phyloP scores from a whole-genome alignment of 2,113 vertebrate genomes.

The Lasiurus cinereus region DNA sequence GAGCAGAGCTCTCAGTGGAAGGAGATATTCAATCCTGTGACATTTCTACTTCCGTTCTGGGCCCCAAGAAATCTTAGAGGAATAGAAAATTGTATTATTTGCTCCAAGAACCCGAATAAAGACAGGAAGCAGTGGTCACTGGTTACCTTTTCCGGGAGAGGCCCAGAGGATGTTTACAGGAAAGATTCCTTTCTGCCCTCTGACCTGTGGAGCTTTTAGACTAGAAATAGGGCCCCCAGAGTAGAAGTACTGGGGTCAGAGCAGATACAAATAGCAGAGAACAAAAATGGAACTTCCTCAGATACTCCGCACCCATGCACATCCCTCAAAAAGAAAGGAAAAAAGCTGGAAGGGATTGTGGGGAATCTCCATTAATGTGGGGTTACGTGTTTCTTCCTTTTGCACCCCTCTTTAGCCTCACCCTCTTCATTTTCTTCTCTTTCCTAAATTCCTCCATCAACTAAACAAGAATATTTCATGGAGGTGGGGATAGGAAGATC shows the following conservation, averaged over 20 bases:
- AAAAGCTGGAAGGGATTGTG: fast-evolving
- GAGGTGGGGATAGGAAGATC: background rate
- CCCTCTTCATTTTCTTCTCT: background rate
- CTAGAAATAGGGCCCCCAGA: slow-evolving; percentile 54
- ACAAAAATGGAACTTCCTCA: background rate
- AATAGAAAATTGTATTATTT: slow-evolving; percentile 65
- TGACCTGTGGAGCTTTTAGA: slow-evolving; percentile 60
- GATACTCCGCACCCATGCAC: background rate
- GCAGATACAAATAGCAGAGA: slow-evolving; percentile 45
- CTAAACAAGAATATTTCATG: slow-evolving; percentile 38
- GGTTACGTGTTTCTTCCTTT: background rate
- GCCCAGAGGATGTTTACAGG: slow-evolving; percentile 79
- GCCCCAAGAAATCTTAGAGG: slow-evolving; percentile 4
- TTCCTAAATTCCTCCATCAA: slow-evolving; percentile 47
- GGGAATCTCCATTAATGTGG: background rate
- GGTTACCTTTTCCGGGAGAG: slow-evolving; percentile 74
- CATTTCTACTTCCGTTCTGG: slow-evolving; percentile 45
- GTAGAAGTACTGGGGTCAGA: slow-evolving; percentile 4
- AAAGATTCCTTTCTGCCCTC: slow-evolving; percentile 74
- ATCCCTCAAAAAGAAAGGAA: background rate
- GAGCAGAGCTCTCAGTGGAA: background rate
- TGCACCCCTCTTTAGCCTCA: background rate
- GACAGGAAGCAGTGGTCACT: slow-evolving; percentile 69
- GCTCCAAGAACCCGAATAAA: slow-evolving; percentile 69
- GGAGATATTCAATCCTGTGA: slow-evolving; percentile 18